phyloP scores from a whole-genome alignment of 2,888 invertebrate genomes.

The Cordilura impudica region DNA sequence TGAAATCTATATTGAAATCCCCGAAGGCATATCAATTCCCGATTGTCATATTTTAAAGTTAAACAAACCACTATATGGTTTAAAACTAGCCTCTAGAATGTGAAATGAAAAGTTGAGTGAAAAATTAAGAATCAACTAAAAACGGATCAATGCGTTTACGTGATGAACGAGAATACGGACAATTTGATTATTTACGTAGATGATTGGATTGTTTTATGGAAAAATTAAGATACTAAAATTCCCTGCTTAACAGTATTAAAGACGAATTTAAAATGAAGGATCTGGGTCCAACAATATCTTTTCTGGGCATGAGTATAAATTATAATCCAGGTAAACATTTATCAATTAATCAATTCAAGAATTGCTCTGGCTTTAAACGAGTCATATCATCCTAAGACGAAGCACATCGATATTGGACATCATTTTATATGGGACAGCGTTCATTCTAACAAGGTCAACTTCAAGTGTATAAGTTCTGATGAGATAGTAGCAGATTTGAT shows the following conservation, averaged over 20 bases:
- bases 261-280: conserved; percentile 9
- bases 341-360: conserved; percentile 10
- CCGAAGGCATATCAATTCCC: too few relatives aligned
- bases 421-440: conserved; percentile 32
- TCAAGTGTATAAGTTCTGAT: conserved; percentile 14
- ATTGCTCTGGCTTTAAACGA: conserved; percentile 13
- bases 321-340: conserved; percentile 5
- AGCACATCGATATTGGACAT: too few relatives aligned
- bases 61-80: background rate
- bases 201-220: conserved; percentile 3
- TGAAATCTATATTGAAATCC: too few relatives aligned
- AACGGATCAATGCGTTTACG: background rate
- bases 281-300: too few relatives aligned
- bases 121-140: background rate
- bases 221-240: background rate
- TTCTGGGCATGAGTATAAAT: conserved; percentile 10
- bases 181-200: background rate
- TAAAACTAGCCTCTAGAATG: background rate
- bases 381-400: background rate
- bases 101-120: too few relatives aligned
- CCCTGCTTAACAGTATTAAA: background rate
- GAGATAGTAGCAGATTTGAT: conserved; percentile 33
- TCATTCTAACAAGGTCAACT: background rate
- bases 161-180: background rate
- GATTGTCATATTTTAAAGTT: background rate